Percentiles rank a stretch among this genome's conserved stretches.
Evolutionary conservation across 2,797 vertebrate species (phyloP).

Genomic region (Petrocephalus sullivani): DNA sequence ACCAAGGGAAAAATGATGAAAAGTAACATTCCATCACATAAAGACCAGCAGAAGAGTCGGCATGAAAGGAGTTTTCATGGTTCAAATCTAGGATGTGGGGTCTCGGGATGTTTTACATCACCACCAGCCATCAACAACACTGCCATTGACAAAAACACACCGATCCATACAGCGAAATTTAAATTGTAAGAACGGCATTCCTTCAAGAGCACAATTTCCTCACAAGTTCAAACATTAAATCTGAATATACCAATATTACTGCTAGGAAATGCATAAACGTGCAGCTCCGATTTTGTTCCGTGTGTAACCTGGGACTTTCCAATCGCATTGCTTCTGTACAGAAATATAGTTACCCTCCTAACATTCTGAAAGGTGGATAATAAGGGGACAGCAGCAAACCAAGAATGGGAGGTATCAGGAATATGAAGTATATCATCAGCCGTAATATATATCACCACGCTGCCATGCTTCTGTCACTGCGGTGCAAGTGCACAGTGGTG

Average conservation of each 20-base stretch:
- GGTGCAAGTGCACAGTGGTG: constrained; percentile 12
- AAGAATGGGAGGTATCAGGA: background rate
- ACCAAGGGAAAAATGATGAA: background rate
- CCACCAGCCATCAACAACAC: background rate
- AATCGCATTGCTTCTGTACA: background rate
- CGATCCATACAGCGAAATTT: no score
- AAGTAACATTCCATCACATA: background rate
- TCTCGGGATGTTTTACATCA: background rate
- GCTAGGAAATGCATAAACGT: background rate
- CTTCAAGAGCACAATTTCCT: background rate
- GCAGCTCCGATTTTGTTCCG: background rate
- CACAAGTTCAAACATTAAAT: background rate
- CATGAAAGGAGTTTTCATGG: background rate
- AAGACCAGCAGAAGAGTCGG: background rate
- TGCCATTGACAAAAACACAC: background rate
- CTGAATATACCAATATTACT: background rate
- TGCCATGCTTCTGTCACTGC: constrained; percentile 10
- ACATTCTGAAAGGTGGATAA: background rate
- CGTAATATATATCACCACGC: background rate
- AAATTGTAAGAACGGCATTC: background rate
- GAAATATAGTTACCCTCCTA: background rate
- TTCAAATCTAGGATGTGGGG: background rate
- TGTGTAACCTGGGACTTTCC: background rate
- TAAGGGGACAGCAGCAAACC: background rate
- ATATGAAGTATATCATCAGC: background rate